Percentiles rank a stretch among this genome's conserved stretches.
Conservation (phyloP, 2,797 vertebrate genomes). For the Sparus aurata region DNA sequence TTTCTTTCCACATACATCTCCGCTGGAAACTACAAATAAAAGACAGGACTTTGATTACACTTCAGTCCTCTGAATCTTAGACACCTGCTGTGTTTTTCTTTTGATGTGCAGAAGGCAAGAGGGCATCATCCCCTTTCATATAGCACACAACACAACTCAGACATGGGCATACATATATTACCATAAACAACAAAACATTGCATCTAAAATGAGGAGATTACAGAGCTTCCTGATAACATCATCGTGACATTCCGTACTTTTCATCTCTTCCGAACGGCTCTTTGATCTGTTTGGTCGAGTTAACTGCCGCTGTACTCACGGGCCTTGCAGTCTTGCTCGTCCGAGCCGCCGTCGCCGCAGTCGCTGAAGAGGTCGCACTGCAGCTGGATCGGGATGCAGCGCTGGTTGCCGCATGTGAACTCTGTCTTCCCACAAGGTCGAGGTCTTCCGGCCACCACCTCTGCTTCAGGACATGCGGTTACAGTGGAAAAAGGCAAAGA, state of each 20-base stretch:
- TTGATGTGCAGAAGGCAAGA: conserved; percentile 74
- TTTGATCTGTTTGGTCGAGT: conserved; percentile 51
- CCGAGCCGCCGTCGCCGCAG: conserved; percentile 94
- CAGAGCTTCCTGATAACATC: conserved; percentile 26
- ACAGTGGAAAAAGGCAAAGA: conserved; percentile 7
- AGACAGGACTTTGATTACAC: conserved; percentile 74
- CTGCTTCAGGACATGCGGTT: conserved; percentile 75
- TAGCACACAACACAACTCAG: conserved; percentile 53
- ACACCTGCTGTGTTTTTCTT: conserved; percentile 71
- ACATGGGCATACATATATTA: conserved; percentile 71
- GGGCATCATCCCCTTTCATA: conserved; percentile 53
- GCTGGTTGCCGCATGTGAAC: conserved; percentile 92
- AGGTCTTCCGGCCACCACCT: conserved; percentile 85
- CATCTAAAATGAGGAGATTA: conserved; percentile 47
- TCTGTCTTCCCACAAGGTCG: conserved; percentile 95
- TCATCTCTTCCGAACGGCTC: conserved; percentile 49
- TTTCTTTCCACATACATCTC: conserved; percentile 93
- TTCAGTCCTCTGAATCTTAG: conserved; percentile 46
- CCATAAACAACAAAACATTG: conserved; percentile 73
- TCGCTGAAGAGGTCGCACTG: conserved; percentile 96
- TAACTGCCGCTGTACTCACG: conserved; percentile 84
- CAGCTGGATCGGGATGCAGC: conserved; percentile 90
- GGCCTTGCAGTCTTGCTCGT: conserved; percentile 94
- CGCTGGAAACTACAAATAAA: conserved; percentile 86
- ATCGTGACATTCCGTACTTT: conserved; percentile 46